Evolutionary conservation across 2,888 invertebrate genomes (phyloP).

Genomic region (Zaprionus bogoriensis): DNA sequence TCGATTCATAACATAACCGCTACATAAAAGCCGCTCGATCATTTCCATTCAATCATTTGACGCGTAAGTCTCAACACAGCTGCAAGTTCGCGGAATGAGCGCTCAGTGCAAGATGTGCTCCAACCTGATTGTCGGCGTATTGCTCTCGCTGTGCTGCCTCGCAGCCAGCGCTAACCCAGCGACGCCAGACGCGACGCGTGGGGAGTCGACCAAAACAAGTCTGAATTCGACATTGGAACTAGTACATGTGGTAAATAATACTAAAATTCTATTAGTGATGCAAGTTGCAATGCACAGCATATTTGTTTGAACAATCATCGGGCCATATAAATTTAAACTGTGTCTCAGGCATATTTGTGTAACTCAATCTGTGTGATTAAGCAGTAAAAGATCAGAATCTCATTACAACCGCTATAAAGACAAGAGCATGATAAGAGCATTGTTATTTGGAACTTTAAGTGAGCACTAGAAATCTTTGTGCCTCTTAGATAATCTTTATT

Average conservation of each 20-base stretch:
- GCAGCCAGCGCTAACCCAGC: conserved; percentile 18
- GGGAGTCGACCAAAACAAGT: not conserved
- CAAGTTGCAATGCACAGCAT: not conserved
- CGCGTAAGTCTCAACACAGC: conserved; percentile 34
- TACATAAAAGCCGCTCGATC: conserved; percentile 57
- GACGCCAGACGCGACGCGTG: not conserved
- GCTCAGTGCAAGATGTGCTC: conserved; percentile 17
- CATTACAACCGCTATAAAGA: not conserved
- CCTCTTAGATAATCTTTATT: too few relatives aligned
- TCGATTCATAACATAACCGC: conserved; percentile 45
- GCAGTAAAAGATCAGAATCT: conserved; percentile 1
- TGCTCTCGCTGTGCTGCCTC: conserved; percentile 10
- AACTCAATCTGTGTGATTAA: conserved; percentile 5
- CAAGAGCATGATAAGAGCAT: not conserved
- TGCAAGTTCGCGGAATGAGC: conserved; percentile 17
- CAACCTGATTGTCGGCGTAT: not conserved
- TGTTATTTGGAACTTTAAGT: not conserved
- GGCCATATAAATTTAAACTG: conserved; percentile 40
- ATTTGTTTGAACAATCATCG: conserved; percentile 11
- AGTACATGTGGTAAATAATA: conserved; percentile 68
- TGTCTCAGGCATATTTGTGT: too few relatives aligned
- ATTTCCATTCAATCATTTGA: conserved; percentile 54
- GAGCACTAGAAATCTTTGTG: too few relatives aligned
- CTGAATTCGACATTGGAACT: conserved; percentile 64
- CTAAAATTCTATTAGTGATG: not conserved